Evolutionary conservation across 2,113 vertebrate genomes (phyloP).

Genomic region (Setophaga coronata): DNA sequence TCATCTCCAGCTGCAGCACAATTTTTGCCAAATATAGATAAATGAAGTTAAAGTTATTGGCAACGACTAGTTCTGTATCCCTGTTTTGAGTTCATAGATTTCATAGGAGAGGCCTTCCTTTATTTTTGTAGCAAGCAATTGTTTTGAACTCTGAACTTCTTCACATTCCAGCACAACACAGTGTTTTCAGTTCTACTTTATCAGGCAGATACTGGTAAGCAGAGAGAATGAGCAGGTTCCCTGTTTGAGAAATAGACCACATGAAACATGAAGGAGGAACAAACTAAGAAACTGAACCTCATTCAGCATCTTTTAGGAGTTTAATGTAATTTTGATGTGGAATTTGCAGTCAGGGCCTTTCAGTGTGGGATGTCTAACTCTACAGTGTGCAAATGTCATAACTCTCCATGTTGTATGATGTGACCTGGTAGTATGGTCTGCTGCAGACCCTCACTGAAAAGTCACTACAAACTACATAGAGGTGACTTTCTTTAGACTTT

Average conservation of each 20-base stretch:
- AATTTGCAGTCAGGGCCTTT: not conserved
- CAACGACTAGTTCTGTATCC: conserved; percentile 70
- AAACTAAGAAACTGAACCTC: not conserved
- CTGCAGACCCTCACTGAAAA: not conserved
- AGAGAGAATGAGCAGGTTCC: not conserved
- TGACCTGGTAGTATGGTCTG: not conserved
- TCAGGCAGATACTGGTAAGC: not conserved
- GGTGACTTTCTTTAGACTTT: not conserved
- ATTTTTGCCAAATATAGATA: conserved; percentile 87
- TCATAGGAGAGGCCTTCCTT: conserved; percentile 65
- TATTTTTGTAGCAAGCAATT: conserved; percentile 52
- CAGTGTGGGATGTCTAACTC: not conserved
- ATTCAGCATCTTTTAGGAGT: not conserved
- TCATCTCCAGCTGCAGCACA: conserved; percentile 83
- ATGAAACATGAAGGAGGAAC: not conserved
- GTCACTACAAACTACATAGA: not conserved
- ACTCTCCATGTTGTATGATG: not conserved
- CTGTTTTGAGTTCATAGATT: conserved; percentile 76
- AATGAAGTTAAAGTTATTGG: conserved; percentile 86
- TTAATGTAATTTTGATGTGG: not conserved
- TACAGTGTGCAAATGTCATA: not conserved
- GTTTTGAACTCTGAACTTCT: conserved; percentile 43
- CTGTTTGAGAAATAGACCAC: not conserved
- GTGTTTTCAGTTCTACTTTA: conserved; percentile 33
- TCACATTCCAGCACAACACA: not conserved